A percentile compares a stretch with the other conserved stretches of the same genome.
Conservation (phyloP, 2,113 vertebrate genomes). For the Anguilla japonica region DNA sequence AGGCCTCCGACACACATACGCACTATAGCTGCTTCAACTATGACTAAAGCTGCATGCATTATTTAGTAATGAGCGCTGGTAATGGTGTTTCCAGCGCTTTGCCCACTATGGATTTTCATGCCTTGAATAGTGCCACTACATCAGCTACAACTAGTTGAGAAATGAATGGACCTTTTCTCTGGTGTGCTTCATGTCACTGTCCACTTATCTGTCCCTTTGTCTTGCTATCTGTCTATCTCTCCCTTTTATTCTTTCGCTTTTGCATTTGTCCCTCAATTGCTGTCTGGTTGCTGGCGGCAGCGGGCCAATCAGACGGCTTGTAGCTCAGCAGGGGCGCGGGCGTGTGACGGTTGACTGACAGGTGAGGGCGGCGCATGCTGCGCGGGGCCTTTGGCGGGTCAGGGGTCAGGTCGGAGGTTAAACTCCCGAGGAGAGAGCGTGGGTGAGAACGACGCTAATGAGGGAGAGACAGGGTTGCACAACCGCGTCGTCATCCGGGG, state of each 20-base stretch:
- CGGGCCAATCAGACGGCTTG: constrained; percentile 39
- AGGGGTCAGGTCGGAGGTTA: constrained; percentile 60
- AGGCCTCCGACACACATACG: background rate
- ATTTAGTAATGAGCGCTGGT: background rate
- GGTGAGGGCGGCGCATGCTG: constrained; percentile 44
- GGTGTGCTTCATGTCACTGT: constrained; percentile 12
- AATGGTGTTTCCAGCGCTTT: background rate
- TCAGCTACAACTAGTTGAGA: background rate
- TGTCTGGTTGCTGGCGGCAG: constrained; percentile 42
- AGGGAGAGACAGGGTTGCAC: constrained; percentile 32
- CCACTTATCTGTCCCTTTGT: constrained; percentile 24
- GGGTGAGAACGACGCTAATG: constrained; percentile 48
- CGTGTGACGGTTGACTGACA: constrained; percentile 65
- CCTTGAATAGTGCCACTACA: background rate
- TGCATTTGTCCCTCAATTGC: constrained; percentile 33
- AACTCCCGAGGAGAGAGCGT: constrained; percentile 48
- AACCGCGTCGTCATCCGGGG: constrained; percentile 19
- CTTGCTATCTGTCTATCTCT: constrained; percentile 36
- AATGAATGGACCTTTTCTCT: background rate
- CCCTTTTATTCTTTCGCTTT: constrained; percentile 20
- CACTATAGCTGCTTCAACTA: background rate
- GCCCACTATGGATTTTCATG: background rate
- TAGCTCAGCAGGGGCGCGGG: constrained; percentile 45
- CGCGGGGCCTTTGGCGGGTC: constrained; percentile 45
- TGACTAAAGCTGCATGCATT: background rate